These are phyloP conservation scores for Drosophila ogumai DNA, from an alignment of 1,140 invertebrate species.

Conservation along the genomic window DNA sequence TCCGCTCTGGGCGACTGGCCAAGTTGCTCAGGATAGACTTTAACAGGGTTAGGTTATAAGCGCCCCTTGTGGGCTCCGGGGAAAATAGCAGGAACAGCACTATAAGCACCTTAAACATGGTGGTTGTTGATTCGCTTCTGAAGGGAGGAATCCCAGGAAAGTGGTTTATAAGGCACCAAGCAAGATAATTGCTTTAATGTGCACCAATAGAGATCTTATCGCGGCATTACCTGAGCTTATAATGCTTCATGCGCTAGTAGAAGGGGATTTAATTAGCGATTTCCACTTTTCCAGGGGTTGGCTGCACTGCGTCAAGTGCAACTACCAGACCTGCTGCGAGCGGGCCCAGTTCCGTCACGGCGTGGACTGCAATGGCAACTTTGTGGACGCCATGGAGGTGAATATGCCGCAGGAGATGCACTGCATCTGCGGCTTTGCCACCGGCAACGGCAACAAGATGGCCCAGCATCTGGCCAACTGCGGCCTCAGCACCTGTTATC, in stretches of 20 bases:
- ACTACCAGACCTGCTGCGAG: conserved; percentile 91
- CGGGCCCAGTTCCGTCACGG: conserved; percentile 90
- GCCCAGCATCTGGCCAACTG: conserved; percentile 88
- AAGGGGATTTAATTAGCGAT: not conserved
- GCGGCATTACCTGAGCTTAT: too few relatives aligned
- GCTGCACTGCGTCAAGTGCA: conserved; percentile 90
- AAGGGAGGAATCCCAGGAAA: not conserved
- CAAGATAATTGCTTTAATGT: conserved; percentile 55
- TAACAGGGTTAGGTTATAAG: conserved; percentile 47
- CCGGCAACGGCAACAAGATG: conserved; percentile 89
- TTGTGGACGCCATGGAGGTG: conserved; percentile 85
- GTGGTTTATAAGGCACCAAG: not conserved
- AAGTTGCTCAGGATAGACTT: conserved; percentile 13
- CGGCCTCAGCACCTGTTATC: conserved; percentile 88
- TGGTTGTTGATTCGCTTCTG: conserved; percentile 5
- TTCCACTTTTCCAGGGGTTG: conserved; percentile 86
- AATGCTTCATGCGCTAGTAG: not conserved
- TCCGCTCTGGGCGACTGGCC: not conserved
- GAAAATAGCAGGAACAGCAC: conserved; percentile 5
- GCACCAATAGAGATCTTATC: conserved; percentile 52
- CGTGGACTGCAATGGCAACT: conserved; percentile 86
- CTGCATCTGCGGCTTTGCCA: conserved; percentile 91
- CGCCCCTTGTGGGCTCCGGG: not conserved
- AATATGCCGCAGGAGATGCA: conserved; percentile 87
- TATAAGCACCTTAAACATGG: conserved; percentile 12